Percentiles rank a stretch among this genome's conserved stretches.
phyloP scores from a whole-genome alignment of 2,888 invertebrate genomes.

The Lycia hirtaria region DNA sequence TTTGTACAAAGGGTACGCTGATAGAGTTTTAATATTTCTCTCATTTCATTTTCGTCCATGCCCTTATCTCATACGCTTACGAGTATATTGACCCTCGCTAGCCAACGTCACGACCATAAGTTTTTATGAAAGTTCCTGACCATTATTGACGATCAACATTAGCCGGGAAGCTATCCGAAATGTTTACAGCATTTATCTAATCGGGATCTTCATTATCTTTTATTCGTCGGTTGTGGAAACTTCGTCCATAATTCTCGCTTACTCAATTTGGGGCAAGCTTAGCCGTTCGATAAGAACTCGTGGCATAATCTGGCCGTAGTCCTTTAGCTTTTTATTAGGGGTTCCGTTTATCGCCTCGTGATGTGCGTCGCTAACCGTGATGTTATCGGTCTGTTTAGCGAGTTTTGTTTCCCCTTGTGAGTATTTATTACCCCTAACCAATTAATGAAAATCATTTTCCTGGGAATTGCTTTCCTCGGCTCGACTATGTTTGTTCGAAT shows the following conservation, averaged over 20 bases:
- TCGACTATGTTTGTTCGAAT: constrained; percentile 29
- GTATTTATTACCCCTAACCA: constrained; percentile 52
- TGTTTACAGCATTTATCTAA: constrained; percentile 75
- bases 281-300: constrained; percentile 73
- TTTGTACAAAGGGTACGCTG: constrained; percentile 59
- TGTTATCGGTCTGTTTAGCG: constrained; percentile 69
- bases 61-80: constrained; percentile 32
- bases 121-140: constrained; percentile 42
- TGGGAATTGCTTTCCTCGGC: constrained; percentile 29
- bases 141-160: constrained; percentile 42
- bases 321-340: constrained; percentile 75
- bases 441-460: constrained; percentile 53
- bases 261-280: constrained; percentile 77
- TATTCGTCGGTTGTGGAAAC: constrained; percentile 72
- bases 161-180: constrained; percentile 47
- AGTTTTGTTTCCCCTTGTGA: constrained; percentile 53
- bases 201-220: constrained; percentile 78
- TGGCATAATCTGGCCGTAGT: constrained; percentile 73
- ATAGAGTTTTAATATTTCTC: constrained; percentile 35
- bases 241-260: constrained; percentile 80
- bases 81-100: constrained; percentile 35
- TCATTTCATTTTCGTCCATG: constrained; percentile 21
- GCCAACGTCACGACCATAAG: constrained; percentile 37
- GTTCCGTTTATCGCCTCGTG: constrained; percentile 70
- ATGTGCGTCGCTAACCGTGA: constrained; percentile 66